Evolutionary conservation across 2,113 vertebrate genomes (phyloP).

Genomic region (Nycticryphes semicollaris): DNA sequence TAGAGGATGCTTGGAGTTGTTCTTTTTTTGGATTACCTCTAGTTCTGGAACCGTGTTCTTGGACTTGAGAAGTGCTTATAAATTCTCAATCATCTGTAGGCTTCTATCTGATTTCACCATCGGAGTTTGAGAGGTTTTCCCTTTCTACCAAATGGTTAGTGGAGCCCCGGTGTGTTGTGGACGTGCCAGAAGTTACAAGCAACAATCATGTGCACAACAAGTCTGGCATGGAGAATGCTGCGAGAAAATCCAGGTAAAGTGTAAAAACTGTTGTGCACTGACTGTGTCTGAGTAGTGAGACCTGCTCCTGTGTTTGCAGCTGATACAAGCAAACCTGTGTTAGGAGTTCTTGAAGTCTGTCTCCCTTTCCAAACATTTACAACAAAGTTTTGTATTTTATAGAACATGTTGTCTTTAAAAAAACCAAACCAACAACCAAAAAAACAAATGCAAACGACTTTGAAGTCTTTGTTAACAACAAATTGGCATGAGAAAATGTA

Average conservation of each 20-base stretch:
- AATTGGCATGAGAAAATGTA: neutral
- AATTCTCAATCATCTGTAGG: conserved; percentile 71
- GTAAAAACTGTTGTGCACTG: neutral
- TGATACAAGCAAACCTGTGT: neutral
- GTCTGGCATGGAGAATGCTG: conserved; percentile 61
- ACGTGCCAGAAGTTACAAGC: conserved; percentile 63
- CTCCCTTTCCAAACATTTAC: neutral
- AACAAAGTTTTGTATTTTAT: neutral
- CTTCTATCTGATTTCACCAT: conserved; percentile 96
- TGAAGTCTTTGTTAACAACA: neutral
- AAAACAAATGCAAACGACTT: neutral
- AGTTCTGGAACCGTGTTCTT: neutral
- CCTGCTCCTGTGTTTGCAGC: neutral
- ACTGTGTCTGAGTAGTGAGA: neutral
- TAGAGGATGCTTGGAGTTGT: neutral
- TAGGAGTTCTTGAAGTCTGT: neutral
- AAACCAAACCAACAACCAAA: neutral
- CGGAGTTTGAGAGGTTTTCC: conserved; percentile 97
- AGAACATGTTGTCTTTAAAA: neutral
- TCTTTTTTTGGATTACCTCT: neutral
- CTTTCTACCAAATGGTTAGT: conserved; percentile 90
- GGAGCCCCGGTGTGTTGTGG: conserved; percentile 88
- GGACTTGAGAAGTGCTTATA: neutral
- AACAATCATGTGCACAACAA: conserved; percentile 17
- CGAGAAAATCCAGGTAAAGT: conserved; percentile 74